A percentile compares a stretch with the other conserved stretches of the same genome.
These are phyloP conservation scores for Chaetoderma sp. DNA, from an alignment of 2,888 invertebrate species.

Conservation along the genomic window DNA sequence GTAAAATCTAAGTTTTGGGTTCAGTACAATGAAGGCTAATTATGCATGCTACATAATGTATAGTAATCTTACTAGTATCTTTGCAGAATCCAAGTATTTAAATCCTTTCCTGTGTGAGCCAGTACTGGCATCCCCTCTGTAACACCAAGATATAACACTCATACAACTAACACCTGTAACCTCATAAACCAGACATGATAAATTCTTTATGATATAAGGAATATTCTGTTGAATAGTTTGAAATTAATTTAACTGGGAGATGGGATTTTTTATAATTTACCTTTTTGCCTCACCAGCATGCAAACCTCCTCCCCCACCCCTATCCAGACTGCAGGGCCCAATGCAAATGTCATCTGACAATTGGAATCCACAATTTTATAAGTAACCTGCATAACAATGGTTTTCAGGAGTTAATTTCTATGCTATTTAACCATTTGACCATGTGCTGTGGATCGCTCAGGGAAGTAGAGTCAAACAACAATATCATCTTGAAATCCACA, in stretches of 20 bases:
- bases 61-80: slow-evolving; percentile 66
- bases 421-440: too few species aligned
- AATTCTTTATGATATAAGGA: not conserved
- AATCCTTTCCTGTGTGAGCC: slow-evolving; percentile 74
- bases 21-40: too few species aligned
- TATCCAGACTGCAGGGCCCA: too few species aligned
- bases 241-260: not conserved
- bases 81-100: slow-evolving; percentile 78
- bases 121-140: slow-evolving; percentile 76
- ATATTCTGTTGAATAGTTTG: not conserved
- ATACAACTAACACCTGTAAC: not conserved
- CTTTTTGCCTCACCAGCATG: not conserved
- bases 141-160: slow-evolving; percentile 43
- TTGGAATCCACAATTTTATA: too few species aligned
- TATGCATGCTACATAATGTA: not conserved
- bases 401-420: too few species aligned
- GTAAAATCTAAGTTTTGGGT: too few species aligned
- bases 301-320: too few species aligned
- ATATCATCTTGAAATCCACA: too few species aligned
- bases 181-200: not conserved
- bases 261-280: not conserved
- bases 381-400: too few species aligned
- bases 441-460: too few species aligned
- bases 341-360: too few species aligned
- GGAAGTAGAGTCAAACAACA: too few species aligned